phyloP scores from a whole-genome alignment of 1,140 invertebrate species.

The Cepaea nemoralis region DNA sequence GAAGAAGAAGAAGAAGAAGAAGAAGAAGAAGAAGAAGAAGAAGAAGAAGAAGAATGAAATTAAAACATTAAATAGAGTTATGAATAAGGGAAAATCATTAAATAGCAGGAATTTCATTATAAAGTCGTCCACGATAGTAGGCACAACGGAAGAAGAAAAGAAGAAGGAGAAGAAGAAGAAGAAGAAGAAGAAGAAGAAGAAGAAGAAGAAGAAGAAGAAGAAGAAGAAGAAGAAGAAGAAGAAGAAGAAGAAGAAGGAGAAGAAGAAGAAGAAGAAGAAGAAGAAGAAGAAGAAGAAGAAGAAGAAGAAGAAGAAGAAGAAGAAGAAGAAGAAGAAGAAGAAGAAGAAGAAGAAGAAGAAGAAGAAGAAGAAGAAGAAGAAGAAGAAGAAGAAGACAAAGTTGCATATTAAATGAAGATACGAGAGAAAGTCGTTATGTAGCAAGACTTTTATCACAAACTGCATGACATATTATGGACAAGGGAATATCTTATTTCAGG shows the following conservation, averaged over 20 bases:
- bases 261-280: neutral
- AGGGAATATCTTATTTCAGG: no score
- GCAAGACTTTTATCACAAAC: no score
- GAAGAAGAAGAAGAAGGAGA: neutral
- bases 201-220: neutral
- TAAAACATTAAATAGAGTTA: no score
- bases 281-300: constrained; percentile 4
- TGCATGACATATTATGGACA: no score
- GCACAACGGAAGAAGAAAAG: constrained; percentile 9
- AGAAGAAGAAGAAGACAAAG: no score
- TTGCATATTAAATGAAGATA: no score
- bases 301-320: constrained; percentile 6
- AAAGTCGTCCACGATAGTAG: no score
- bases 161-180: constrained; percentile 4
- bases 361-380: neutral
- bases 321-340: neutral
- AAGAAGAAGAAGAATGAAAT: no score
- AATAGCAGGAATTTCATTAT: no score
- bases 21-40: no score
- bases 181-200: constrained; percentile 8
- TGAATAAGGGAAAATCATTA: constrained; percentile 11
- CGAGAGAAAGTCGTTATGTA: no score
- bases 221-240: neutral
- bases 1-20: no score
- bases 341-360: neutral